Percentiles rank a stretch among this genome's conserved stretches.
These are phyloP conservation scores for Sialia sialis DNA, from an alignment of 2,113 vertebrate species.

Conservation along the genomic window DNA sequence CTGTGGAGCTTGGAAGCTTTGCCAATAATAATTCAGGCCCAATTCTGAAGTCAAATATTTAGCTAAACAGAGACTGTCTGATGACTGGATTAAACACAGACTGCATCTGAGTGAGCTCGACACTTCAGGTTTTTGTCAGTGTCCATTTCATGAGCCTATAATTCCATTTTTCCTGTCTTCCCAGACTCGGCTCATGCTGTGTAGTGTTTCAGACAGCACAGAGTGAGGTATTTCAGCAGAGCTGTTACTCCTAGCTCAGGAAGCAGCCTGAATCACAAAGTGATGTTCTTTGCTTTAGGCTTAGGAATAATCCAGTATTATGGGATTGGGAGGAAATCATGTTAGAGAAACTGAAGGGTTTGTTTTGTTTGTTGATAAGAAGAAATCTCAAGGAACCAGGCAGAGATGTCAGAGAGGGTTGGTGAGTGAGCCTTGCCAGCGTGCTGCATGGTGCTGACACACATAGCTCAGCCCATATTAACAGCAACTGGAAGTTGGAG, in stretches of 20 bases:
- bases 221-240: not conserved
- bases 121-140: slow-evolving; percentile 21
- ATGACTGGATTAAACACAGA: slow-evolving; percentile 46
- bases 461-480: not conserved
- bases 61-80: slow-evolving; percentile 51
- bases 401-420: not conserved
- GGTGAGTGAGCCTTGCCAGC: not conserved
- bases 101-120: not conserved
- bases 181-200: not conserved
- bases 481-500: not conserved
- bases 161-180: slow-evolving; percentile 17
- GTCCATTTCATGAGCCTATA: not conserved
- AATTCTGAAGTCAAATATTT: slow-evolving; percentile 58
- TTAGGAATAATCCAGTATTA: slow-evolving; percentile 23
- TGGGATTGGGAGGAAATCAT: not conserved
- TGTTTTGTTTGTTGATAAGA: not conserved
- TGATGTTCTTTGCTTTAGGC: not conserved
- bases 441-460: not conserved
- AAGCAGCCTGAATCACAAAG: not conserved
- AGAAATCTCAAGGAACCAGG: not conserved
- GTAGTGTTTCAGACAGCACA: not conserved
- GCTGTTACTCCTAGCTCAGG: not conserved
- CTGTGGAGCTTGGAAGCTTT: slow-evolving; percentile 32
- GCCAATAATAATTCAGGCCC: slow-evolving; percentile 51
- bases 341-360: not conserved